Evolutionary conservation across 2,113 vertebrate species (phyloP).

Genomic region (Cinclus cinclus): DNA sequence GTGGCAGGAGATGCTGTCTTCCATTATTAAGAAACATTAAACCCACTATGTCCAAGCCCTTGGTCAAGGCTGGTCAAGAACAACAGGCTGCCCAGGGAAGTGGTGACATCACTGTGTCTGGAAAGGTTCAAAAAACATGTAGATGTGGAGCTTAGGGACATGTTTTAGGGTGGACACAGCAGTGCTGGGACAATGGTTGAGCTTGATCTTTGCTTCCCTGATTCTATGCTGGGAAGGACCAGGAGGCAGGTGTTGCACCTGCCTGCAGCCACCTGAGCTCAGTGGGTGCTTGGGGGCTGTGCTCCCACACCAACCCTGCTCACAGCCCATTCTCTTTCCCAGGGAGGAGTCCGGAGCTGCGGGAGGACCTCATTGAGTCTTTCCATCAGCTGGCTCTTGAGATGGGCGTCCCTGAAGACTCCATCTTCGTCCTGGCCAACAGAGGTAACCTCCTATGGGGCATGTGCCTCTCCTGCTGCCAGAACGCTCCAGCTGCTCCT

Average conservation of each 20-base stretch:
- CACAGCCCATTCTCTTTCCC: not conserved
- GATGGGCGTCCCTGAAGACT: conserved; percentile 75
- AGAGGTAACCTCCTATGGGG: conserved; percentile 70
- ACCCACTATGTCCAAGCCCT: not conserved
- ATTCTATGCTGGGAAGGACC: not conserved
- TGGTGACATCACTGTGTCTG: not conserved
- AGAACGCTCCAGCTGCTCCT: not conserved
- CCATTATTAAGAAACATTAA: not conserved
- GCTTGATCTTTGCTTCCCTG: not conserved
- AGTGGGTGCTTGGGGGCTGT: not conserved
- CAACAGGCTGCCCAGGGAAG: not conserved
- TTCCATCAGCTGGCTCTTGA: conserved; percentile 80
- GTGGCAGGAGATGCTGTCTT: not conserved
- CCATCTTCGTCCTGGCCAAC: conserved; percentile 75
- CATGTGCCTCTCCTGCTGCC: not conserved
- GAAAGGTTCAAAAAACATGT: not conserved
- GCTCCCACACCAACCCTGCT: not conserved
- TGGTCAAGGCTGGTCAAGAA: not conserved
- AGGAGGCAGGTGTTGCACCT: not conserved
- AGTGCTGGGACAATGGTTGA: not conserved
- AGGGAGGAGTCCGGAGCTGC: conserved; percentile 81
- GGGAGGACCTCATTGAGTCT: conserved; percentile 74
- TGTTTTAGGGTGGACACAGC: not conserved
- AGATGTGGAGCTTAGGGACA: not conserved
- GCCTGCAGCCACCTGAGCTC: not conserved